Evolutionary conservation across 2,888 invertebrate genomes (phyloP).

Genomic region (Meiosimyza decipiens): DNA sequence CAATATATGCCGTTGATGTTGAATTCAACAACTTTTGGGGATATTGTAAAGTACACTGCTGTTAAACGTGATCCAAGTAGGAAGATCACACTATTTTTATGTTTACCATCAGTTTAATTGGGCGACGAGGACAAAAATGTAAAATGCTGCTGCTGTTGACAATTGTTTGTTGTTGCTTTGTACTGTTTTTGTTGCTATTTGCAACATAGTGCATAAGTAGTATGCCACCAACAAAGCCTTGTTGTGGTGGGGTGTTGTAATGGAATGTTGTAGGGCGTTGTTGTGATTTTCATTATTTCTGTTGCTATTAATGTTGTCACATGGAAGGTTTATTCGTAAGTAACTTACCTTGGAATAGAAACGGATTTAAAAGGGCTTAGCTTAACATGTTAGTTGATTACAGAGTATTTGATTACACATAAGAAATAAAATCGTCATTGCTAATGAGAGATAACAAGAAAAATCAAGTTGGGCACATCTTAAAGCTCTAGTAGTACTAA

Average conservation of each 20-base stretch:
- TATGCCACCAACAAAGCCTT: slow-evolving; percentile 14
- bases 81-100: slow-evolving; percentile 47
- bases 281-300: neutral
- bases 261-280: slow-evolving; percentile 22
- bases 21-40: too few relatives aligned
- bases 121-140: slow-evolving; percentile 14
- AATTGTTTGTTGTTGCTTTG: slow-evolving; percentile 8
- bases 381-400: too few relatives aligned
- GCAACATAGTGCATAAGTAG: neutral
- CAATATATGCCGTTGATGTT: too few relatives aligned
- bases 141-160: slow-evolving; percentile 5
- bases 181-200: slow-evolving; percentile 13
- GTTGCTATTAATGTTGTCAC: neutral
- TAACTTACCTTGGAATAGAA: too few relatives aligned
- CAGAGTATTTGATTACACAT: too few relatives aligned
- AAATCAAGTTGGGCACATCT: too few relatives aligned
- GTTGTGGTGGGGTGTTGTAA: neutral
- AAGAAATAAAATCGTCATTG: too few relatives aligned
- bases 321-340: too few relatives aligned
- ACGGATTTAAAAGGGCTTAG: too few relatives aligned
- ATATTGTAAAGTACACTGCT: neutral
- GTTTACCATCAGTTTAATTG: slow-evolving; percentile 35
- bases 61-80: slow-evolving; percentile 46
- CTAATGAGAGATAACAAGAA: too few relatives aligned
- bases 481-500: too few relatives aligned